Evolutionary conservation across 1,140 invertebrate genomes (phyloP).

Genomic region (Lordiphosa collinella): DNA sequence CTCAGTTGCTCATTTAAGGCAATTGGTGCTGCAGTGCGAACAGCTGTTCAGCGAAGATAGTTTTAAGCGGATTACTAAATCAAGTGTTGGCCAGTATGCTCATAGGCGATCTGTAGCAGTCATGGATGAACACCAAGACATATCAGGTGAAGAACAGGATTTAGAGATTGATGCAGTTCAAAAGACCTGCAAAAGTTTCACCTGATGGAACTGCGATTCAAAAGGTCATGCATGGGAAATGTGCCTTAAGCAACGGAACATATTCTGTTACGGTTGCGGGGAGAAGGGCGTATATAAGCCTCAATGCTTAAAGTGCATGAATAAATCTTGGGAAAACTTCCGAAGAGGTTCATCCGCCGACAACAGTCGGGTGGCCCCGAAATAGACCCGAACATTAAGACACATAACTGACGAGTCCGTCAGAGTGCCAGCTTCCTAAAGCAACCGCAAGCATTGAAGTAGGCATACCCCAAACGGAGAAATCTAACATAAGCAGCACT

Average conservation of each 20-base stretch:
- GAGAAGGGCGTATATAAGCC: neutral
- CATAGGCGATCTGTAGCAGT: too few relatives aligned
- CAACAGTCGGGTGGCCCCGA: conserved; percentile 1
- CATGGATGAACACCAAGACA: too few relatives aligned
- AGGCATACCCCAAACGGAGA: too few relatives aligned
- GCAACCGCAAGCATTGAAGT: too few relatives aligned
- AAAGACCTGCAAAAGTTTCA: neutral
- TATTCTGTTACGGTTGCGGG: conserved; percentile 8
- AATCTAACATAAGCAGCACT: too few relatives aligned
- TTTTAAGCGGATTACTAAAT: too few relatives aligned
- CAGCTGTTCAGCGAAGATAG: too few relatives aligned
- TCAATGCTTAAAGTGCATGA: neutral
- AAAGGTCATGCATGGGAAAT: conserved; percentile 1
- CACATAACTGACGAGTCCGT: too few relatives aligned
- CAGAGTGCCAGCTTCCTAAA: too few relatives aligned
- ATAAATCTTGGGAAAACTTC: conserved; percentile 5
- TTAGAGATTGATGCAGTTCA: neutral
- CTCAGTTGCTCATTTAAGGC: too few relatives aligned
- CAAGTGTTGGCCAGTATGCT: too few relatives aligned
- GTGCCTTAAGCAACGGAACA: neutral
- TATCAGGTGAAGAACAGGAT: neutral
- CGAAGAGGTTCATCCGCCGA: neutral
- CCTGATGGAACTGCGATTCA: neutral
- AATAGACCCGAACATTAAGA: neutral
- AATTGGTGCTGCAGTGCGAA: too few relatives aligned